phyloP scores from a whole-genome alignment of 2,113 vertebrate genomes.

The Tyrannus savana region DNA sequence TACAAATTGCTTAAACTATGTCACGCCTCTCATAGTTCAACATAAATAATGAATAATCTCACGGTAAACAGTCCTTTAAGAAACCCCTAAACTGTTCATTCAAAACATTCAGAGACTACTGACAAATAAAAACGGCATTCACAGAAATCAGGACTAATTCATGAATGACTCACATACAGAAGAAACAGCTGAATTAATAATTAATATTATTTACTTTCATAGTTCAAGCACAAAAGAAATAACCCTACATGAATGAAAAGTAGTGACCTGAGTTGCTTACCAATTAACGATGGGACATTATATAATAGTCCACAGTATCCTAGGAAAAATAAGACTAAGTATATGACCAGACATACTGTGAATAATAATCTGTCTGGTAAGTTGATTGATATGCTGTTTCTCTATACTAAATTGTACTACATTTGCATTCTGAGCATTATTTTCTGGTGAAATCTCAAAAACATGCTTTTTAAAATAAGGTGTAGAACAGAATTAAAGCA shows the following conservation, averaged over 20 bases:
- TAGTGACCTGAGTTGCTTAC: background rate
- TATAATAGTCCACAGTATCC: background rate
- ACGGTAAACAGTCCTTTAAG: background rate
- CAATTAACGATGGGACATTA: background rate
- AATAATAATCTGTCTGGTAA: background rate
- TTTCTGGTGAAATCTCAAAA: background rate
- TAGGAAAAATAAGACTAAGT: background rate
- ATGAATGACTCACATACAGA: conserved; percentile 48
- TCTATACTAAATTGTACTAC: background rate
- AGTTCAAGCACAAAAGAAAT: background rate
- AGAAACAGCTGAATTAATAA: background rate
- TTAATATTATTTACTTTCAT: conserved; percentile 18
- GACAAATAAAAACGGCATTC: conserved; percentile 24
- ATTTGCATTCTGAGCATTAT: background rate
- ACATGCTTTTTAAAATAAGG: background rate
- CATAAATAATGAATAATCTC: background rate
- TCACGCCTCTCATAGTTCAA: background rate
- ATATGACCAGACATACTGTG: background rate
- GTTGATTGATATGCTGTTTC: background rate
- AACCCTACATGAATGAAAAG: background rate
- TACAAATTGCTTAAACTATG: background rate
- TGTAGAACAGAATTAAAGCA: background rate
- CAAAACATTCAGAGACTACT: background rate
- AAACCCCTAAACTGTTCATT: background rate
- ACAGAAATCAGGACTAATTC: conserved; percentile 1